Conservation (phyloP, 2,797 vertebrate genomes). For the Ctenopoma kingsleyae region DNA sequence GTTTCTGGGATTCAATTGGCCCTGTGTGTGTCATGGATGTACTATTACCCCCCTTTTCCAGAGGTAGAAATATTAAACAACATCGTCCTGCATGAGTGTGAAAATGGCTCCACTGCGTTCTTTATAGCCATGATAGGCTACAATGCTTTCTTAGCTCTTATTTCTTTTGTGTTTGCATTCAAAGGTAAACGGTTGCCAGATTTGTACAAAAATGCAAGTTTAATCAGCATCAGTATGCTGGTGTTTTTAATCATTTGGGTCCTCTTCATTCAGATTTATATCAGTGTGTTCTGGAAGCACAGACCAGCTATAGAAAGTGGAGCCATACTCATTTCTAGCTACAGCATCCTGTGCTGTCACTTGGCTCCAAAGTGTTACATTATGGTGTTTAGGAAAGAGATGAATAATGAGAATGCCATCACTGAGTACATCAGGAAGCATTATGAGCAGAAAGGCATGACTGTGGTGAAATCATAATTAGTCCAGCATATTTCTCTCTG, state of each 20-base stretch:
- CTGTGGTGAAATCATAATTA: constrained; percentile 48
- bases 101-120: not conserved
- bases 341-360: constrained; percentile 76
- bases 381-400: constrained; percentile 71
- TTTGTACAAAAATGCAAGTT: constrained; percentile 74
- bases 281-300: constrained; percentile 43
- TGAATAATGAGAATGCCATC: constrained; percentile 68
- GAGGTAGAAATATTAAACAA: rapidly evolving
- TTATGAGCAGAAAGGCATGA: constrained; percentile 49
- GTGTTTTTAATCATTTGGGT: constrained; percentile 77
- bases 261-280: constrained; percentile 71
- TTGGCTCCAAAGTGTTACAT: constrained; percentile 77
- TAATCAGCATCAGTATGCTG: constrained; percentile 72
- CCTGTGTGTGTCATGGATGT: constrained; percentile 64
- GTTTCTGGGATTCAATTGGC: constrained; percentile 61
- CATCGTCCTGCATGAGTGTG: constrained; percentile 47
- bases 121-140: constrained; percentile 63
- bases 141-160: constrained; percentile 51
- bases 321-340: constrained; percentile 71
- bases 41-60: not conserved
- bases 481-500: too few relatives aligned
- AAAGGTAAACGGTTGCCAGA: constrained; percentile 73
- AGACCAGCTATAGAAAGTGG: constrained; percentile 47
- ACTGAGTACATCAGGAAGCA: constrained; percentile 68
- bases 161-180: constrained; percentile 73